Base-by-base conservation (phyloP, 2,888 invertebrate genomes). In the Helleia helle region DNA sequence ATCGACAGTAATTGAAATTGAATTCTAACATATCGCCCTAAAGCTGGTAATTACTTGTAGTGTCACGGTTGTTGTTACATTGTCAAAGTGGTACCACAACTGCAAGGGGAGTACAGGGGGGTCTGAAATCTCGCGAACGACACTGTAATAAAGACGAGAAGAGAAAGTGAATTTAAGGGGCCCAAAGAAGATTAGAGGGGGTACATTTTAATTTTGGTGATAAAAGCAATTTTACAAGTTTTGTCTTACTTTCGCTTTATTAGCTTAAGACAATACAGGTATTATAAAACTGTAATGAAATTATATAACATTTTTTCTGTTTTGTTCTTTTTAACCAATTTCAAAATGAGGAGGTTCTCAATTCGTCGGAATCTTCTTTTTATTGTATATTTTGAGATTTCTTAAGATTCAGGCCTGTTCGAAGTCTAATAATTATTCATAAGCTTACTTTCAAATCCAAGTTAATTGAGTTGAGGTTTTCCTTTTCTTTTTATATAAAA, bases 131-230 rank as follows among this genome's bases (percentile, higher is more conserved):
- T 86, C 76, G 71, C 74, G 83, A 86, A 87, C 80, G 83, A 65
- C 75, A 68, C 69, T 61, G 81, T 87, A 87, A 88, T 88, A 88
- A 87, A 87, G 87, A 86, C 76, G 73, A 79, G 84, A 75, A 76
- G 81, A 86, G 86, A 86, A 87, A 87, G 87, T 87, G 87, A 87
- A 88, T 87, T 87, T 87, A 87, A 87, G 80, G 79, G 81, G 73
- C 77, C 73, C 73, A 80, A 81, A 84, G 80, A 62, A 80, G 80
- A 81, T 83, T 83, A 83, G 61, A 61, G 62, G 69, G 66, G 73
- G 75, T 73, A 72, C 70, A 81, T 76, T 79, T 83, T 81, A 83
- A 83, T 83, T 83, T 80, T 62, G 66, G 75, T 74, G 74, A 79
- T 75, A 77, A 73, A 69, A 68, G 65, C 44, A 73, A 66, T 59